Evolutionary conservation across 2,113 vertebrate genomes (phyloP).

Genomic region (Philantomba maxwellii): DNA sequence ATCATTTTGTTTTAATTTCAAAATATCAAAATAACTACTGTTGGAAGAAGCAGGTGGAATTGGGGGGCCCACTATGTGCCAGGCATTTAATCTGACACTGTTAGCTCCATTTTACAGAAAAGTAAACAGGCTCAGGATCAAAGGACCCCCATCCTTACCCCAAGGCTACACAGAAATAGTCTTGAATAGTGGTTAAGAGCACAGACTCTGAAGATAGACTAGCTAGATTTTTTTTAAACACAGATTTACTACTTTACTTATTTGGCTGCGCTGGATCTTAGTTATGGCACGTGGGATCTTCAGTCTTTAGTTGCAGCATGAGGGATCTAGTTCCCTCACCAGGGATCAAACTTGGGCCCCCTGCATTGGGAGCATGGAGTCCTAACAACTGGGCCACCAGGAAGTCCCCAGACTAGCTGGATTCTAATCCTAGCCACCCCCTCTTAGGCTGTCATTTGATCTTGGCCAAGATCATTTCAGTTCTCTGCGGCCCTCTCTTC

Average conservation of each 20-base stretch:
- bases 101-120: not conserved
- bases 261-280: not conserved
- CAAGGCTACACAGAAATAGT: not conserved
- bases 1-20: not conserved
- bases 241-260: not conserved
- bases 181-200: not conserved
- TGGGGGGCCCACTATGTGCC: not conserved
- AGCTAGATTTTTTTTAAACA: not conserved
- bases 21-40: not conserved
- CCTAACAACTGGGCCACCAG: not conserved
- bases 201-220: not conserved
- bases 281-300: not conserved
- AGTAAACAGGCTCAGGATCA: not conserved
- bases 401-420: not conserved
- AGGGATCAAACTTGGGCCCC: not conserved
- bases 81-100: not conserved
- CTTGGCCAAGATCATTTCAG: not conserved
- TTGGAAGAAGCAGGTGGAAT: not conserved
- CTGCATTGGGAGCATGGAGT: not conserved
- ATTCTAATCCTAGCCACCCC: not conserved
- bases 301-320: not conserved
- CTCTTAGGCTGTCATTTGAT: not conserved
- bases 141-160: not conserved
- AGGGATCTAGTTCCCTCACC: not conserved
- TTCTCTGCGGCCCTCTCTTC: not conserved